Evolutionary conservation across 2,888 invertebrate genomes (phyloP).

Genomic region (Scotopteryx bipunctaria): DNA sequence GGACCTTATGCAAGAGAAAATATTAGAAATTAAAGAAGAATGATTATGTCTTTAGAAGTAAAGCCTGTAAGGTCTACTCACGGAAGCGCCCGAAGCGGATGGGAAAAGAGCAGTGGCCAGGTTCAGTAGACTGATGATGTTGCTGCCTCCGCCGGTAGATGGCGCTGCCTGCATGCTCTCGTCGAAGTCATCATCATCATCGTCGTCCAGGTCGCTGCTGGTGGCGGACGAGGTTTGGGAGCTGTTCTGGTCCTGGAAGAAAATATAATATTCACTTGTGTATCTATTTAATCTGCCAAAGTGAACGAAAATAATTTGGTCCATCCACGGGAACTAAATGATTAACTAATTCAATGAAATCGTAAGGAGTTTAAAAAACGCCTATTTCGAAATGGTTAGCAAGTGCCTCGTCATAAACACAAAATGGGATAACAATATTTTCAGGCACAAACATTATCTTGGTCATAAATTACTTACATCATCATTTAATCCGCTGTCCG

Average conservation of each 20-base stretch:
- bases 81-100: slow-evolving; percentile 44
- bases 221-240: slow-evolving; percentile 26
- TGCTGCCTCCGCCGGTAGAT: slow-evolving; percentile 58
- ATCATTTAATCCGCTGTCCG: slow-evolving; percentile 12
- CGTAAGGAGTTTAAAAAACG: too few relatives aligned
- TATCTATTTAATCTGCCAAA: too few relatives aligned
- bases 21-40: too few relatives aligned
- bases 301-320: too few relatives aligned
- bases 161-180: slow-evolving; percentile 41
- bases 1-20: too few relatives aligned
- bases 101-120: slow-evolving; percentile 61
- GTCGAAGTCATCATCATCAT: slow-evolving; percentile 53
- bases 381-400: too few relatives aligned
- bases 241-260: slow-evolving; percentile 2
- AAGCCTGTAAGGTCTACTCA: slow-evolving; percentile 14
- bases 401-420: too few relatives aligned
- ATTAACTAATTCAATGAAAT: too few relatives aligned
- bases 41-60: too few relatives aligned
- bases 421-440: too few relatives aligned
- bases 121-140: slow-evolving; percentile 63
- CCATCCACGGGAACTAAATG: too few relatives aligned
- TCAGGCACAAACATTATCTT: background rate
- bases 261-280: background rate
- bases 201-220: slow-evolving; percentile 42
- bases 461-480: slow-evolving; percentile 40